phyloP scores from a whole-genome alignment of 2,113 vertebrate genomes.

The Aptenodytes patagonicus region DNA sequence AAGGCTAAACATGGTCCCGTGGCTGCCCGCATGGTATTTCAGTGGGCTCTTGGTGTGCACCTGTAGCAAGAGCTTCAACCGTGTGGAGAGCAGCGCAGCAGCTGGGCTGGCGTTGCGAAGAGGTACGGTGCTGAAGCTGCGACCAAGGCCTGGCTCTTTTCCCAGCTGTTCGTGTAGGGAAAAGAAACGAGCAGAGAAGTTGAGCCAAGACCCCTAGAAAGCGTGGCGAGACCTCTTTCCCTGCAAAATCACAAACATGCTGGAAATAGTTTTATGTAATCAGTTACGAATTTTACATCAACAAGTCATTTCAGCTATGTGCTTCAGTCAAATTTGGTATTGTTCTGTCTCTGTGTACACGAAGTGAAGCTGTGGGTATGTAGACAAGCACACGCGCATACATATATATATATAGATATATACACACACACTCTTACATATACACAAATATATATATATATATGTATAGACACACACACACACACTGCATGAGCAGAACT shows the following conservation, averaged over 20 bases:
- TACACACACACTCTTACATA: fast-evolving
- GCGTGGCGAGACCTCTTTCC: background rate
- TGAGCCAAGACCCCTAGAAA: background rate
- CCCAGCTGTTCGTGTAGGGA: background rate
- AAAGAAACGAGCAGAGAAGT: background rate
- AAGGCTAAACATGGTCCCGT: fast-evolving
- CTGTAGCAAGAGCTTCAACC: background rate
- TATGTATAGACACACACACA: background rate
- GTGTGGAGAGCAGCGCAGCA: background rate
- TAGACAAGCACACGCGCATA: too few relatives aligned
- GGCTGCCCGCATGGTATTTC: background rate
- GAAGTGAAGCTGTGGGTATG: background rate
- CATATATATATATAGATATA: fast-evolving
- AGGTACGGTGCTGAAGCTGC: background rate
- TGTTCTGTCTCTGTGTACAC: background rate
- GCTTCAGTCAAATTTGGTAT: background rate
- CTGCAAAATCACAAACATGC: background rate
- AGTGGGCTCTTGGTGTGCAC: background rate
- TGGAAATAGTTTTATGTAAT: background rate
- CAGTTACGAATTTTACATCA: background rate
- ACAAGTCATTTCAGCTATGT: background rate
- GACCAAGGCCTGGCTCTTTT: background rate
- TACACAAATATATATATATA: too few relatives aligned
- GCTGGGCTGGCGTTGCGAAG: background rate
- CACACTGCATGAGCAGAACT: background rate